A percentile compares a stretch with the other conserved stretches of the same genome.
These are phyloP conservation scores for Stylophora pistillata DNA, from an alignment of 64 coral and sea anemone genomes.

Conservation along the genomic window DNA sequence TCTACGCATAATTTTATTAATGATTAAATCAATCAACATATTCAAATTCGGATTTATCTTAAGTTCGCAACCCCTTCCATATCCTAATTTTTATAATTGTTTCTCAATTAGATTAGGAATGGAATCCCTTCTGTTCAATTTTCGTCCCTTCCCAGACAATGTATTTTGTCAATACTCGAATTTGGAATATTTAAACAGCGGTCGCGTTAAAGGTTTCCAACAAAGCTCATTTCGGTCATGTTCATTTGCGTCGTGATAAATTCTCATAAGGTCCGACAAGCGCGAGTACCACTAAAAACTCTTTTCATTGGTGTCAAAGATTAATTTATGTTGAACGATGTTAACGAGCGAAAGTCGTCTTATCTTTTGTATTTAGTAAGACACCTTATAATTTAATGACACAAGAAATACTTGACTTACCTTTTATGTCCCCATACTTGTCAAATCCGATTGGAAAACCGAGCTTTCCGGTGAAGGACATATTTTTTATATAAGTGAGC, in stretches of 20 bases:
- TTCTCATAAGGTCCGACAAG: no score
- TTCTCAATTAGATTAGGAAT: neutral
- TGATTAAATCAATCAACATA: no score
- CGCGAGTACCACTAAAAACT: no score
- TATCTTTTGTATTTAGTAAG: neutral
- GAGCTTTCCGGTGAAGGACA: conserved; percentile 66
- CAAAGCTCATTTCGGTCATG: neutral
- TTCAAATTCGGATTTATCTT: no score
- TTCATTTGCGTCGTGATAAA: neutral
- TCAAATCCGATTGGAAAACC: conserved; percentile 85
- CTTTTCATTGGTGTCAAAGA: no score
- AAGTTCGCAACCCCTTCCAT: no score
- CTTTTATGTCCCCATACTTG: conserved; percentile 85
- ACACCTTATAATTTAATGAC: neutral
- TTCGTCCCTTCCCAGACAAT: neutral
- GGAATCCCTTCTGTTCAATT: neutral
- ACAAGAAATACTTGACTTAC: conserved; percentile 21
- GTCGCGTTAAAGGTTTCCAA: neutral
- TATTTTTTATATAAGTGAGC: conserved; percentile 61
- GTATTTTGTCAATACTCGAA: neutral
- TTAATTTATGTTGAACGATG: neutral
- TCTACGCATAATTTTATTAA: no score
- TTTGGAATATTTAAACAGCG: neutral
- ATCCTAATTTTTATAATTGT: neutral
- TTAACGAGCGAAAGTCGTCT: neutral